Conservation (phyloP, 2,797 vertebrate species). For the Hafferia zeledoni region DNA sequence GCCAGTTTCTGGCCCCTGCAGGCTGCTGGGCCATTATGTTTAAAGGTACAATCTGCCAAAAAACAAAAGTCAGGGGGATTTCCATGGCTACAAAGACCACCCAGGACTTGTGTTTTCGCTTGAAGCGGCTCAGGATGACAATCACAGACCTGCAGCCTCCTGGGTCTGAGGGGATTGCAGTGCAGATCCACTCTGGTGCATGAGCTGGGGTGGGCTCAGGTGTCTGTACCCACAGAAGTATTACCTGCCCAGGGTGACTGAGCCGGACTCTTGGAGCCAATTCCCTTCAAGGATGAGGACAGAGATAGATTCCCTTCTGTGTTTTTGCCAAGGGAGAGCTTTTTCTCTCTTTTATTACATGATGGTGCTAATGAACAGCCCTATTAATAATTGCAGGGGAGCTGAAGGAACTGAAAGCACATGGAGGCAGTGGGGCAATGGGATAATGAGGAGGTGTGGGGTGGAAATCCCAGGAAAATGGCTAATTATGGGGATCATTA, state of each 20-base stretch:
- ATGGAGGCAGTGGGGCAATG: background rate
- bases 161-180: background rate
- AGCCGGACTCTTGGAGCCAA: background rate
- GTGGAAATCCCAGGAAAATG: background rate
- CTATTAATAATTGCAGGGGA: background rate
- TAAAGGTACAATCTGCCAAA: constrained; percentile 20
- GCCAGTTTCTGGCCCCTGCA: constrained; percentile 13
- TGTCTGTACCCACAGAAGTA: background rate
- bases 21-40: constrained; percentile 19
- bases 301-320: background rate
- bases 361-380: background rate
- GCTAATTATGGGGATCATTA: background rate
- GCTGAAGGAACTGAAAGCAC: background rate
- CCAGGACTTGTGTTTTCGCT: background rate
- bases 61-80: constrained; percentile 23
- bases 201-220: background rate
- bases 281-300: background rate
- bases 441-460: background rate
- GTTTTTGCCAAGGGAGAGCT: background rate
- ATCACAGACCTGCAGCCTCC: background rate
- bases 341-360: background rate
- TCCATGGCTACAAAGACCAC: constrained; percentile 40
- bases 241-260: background rate
- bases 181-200: background rate
- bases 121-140: background rate